Conservation (phyloP, 2,113 vertebrate genomes). For the Limanda limanda region DNA sequence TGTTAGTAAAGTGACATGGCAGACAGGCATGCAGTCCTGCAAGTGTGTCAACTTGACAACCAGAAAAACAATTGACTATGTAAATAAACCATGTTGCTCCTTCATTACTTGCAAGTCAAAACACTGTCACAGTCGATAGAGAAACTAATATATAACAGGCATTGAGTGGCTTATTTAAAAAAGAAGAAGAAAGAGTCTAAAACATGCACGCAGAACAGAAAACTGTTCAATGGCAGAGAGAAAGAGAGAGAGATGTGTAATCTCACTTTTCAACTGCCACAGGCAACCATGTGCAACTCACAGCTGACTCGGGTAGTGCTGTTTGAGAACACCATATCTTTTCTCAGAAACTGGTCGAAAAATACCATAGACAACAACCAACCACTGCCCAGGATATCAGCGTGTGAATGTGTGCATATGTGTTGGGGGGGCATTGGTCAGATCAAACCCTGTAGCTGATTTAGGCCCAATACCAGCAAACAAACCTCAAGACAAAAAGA, state of each 20-base stretch:
- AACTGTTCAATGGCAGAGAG: not conserved
- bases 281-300: constrained; percentile 1
- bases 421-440: not conserved
- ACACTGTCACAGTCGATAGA: not conserved
- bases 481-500: constrained; percentile 13
- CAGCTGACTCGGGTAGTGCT: constrained; percentile 14
- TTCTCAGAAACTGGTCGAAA: constrained; percentile 17
- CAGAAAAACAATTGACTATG: no score
- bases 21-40: not conserved
- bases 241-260: constrained; percentile 7
- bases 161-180: not conserved
- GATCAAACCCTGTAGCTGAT: constrained; percentile 9
- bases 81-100: not conserved
- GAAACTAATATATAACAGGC: not conserved
- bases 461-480: constrained; percentile 1
- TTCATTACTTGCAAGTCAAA: constrained; percentile 1
- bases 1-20: not conserved
- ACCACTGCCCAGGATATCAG: not conserved
- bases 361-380: not conserved
- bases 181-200: not conserved
- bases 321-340: constrained; percentile 14
- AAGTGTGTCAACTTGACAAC: not conserved
- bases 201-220: not conserved
- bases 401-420: not conserved
- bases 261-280: constrained; percentile 1